These are phyloP conservation scores for Blomia tropicalis DNA, from an alignment of 2,888 invertebrate genomes.

Conservation along the genomic window DNA sequence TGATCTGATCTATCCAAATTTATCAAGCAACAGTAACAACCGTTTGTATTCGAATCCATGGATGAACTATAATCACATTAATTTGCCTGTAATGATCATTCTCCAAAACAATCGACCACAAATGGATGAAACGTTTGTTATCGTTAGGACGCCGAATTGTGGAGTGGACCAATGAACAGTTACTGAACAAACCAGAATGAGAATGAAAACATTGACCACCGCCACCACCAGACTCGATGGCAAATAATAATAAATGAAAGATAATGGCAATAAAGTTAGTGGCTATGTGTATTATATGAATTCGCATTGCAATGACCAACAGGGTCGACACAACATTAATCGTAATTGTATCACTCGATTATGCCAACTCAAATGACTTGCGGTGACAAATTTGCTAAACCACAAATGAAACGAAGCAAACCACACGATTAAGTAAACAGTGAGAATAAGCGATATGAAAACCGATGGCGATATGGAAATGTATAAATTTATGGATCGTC, in stretches of 20 bases:
- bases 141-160: background rate
- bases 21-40: background rate
- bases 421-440: background rate
- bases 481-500: background rate
- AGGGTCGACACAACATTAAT: background rate
- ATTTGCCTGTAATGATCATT: slow-evolving; percentile 9
- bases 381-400: slow-evolving; percentile 4
- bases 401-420: background rate
- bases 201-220: too few species aligned
- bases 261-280: background rate
- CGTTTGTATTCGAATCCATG: background rate
- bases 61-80: slow-evolving; percentile 15
- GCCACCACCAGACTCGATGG: background rate
- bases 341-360: slow-evolving; percentile 13
- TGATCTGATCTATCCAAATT: background rate
- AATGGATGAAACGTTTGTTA: slow-evolving; percentile 6
- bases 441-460: too few species aligned
- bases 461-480: slow-evolving; percentile 12
- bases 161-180: background rate
- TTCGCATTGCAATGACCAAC: too few species aligned
- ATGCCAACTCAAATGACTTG: background rate
- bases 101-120: background rate
- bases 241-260: slow-evolving; percentile 5
- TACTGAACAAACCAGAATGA: background rate
- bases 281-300: background rate